These are phyloP conservation scores for Trichomalopsis sarcophagae DNA, from an alignment of 1,140 invertebrate species.

Conservation along the genomic window DNA sequence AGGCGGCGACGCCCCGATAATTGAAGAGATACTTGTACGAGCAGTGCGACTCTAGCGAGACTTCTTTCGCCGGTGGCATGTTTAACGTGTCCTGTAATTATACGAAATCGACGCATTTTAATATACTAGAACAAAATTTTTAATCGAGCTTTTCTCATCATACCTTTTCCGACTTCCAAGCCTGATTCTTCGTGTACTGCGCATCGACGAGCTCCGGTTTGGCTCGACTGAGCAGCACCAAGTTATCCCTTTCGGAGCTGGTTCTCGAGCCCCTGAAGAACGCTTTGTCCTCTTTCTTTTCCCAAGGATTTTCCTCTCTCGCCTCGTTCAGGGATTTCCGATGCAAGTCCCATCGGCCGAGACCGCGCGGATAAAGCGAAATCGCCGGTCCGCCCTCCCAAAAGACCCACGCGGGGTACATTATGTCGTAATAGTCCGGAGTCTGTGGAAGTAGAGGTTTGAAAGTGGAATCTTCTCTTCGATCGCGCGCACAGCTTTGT, in stretches of 20 bases:
- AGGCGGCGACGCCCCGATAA: constrained; percentile 96
- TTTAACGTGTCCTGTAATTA: constrained; percentile 87
- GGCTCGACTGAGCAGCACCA: constrained; percentile 90
- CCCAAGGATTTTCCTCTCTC: constrained; percentile 83
- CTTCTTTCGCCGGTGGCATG: constrained; percentile 87
- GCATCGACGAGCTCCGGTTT: constrained; percentile 90
- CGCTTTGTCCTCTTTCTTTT: constrained; percentile 83
- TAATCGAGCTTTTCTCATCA: constrained; percentile 11
- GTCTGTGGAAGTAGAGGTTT: constrained; percentile 74
- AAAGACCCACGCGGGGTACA: constrained; percentile 98
- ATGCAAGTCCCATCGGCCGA: constrained; percentile 94
- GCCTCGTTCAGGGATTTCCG: constrained; percentile 82
- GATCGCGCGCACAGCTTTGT: not conserved
- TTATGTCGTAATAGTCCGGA: constrained; percentile 90
- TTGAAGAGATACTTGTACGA: constrained; percentile 97
- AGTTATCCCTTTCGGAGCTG: constrained; percentile 89
- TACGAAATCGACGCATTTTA: too few species aligned
- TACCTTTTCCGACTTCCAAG: constrained; percentile 94
- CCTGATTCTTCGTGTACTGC: constrained; percentile 98
- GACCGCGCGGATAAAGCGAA: constrained; percentile 91
- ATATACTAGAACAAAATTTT: too few species aligned
- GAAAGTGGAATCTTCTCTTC: not conserved
- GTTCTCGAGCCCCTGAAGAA: constrained; percentile 97
- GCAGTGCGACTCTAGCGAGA: constrained; percentile 94
- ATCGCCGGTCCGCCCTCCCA: constrained; percentile 98